Evolutionary conservation across 2,113 vertebrate species (phyloP), one percentile per base, ranked within the genome.

Genomic region (Falcunculus frontatus): DNA sequence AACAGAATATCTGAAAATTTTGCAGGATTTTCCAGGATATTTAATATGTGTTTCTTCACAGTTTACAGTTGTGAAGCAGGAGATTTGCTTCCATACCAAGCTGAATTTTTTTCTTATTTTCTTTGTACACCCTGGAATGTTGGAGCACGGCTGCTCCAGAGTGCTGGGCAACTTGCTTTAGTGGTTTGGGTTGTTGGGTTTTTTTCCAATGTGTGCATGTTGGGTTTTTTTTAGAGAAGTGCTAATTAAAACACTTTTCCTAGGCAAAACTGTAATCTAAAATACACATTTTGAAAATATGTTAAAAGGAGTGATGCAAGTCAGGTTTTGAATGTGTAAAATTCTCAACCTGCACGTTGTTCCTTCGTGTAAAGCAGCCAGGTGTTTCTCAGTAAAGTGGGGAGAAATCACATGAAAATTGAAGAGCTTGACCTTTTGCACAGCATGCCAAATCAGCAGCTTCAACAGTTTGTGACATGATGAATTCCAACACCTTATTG

Each of bases 231-330:
- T 93, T 87, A 62, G 78, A 93, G 90, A 90, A 74, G 87, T 72
- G 69, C 90, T 93, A 82, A 96, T 96, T 95, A 84, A 91, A 94
- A 33, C 67, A 86, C 88, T 87, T 87, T 41, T 79, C 33, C 33
- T 47, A 87, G 44, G 62, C 78, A 87, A 96, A 89, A 87, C 84
- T 11, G 0, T 78, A 37, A 85, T 91, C 67, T 56, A 80, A 87
- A 95, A 93, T 92, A 79, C 42, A 65, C 33, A 13, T 49, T 95
- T 76, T 77, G 65, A 79, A 90, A 96, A 55, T 64, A 35, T 0
- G 7, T 67, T 84, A 78, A 33, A 74, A 89, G n/a, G 65, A 44
- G 33, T n/a, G 22, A 46, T 63, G 63, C 55, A 73, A 52, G 42
- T 73, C 35, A 39, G 56, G 39, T 84, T 97, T 94, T 86, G 68